Base-by-base conservation (phyloP, 2,797 vertebrate species). In the Phalanger gymnotis region DNA sequence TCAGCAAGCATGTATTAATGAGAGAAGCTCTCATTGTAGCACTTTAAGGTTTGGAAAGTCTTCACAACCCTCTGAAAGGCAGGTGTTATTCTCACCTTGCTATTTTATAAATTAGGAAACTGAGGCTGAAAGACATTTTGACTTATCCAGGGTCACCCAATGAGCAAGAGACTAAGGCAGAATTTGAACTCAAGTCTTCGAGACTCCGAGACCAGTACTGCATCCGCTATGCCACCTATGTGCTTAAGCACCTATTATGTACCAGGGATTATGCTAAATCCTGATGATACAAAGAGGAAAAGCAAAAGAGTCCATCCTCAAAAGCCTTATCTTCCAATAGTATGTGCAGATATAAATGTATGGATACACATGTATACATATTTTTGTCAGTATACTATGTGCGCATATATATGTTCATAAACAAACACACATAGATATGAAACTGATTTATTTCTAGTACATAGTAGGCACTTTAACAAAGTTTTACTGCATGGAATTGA, bases 81-180 rank as follows among this genome's bases (percentile, higher is more conserved):
- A 28, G 27, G 9, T 61, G 22, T 94, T 93, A 93, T 92, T 94
- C 61, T 73, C 11, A 47, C 47, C 16, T 13, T 34, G 56, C 90
- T 58, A 54, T 94, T 90, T 96, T 93, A 31, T 16, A 94, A 27
- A 54, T 58, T 91, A 93, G 90, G 58, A 94, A 94, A 57, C 58
- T 28, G 28, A 94, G 57, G 53, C 34, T 47, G 7, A 19, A 56
- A 92, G 81, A 96, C 52, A 12, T 9, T 81, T 47, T 95, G 66
- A 92, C 13, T 25, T 54, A 9, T 19, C 91, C 2, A 19, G 34
- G 5, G 1, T 66, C 34, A 66, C 34, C 5, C 5, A 25, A 52
- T 55, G 90, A 91, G 89, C 3, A 54, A 91, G 56, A 57, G 34
- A 40, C 55, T 66, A 53, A 87, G 25, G 57, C 56, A 31, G 91